These are phyloP conservation scores for Spea multiplicata DNA, from an alignment of 2,113 vertebrate species.

Conservation along the genomic window DNA sequence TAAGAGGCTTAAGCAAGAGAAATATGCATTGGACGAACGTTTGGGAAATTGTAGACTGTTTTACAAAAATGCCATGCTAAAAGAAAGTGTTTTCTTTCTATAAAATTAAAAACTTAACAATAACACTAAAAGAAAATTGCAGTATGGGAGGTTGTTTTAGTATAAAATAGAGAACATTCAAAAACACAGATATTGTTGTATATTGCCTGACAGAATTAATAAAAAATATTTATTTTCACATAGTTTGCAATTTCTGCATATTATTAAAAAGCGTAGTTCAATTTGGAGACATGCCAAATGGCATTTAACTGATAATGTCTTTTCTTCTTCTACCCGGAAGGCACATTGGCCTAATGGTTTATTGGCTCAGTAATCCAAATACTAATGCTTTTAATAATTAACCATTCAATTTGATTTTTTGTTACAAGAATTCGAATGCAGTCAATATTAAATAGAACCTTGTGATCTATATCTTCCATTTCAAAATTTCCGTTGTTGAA, in stretches of 20 bases:
- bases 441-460: slow-evolving; percentile 88
- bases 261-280: slow-evolving; percentile 48
- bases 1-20: slow-evolving; percentile 27
- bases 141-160: slow-evolving; percentile 42
- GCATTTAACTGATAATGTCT: slow-evolving; percentile 46
- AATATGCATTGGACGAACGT: not conserved
- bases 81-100: too few species aligned
- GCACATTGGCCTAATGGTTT: slow-evolving; percentile 54
- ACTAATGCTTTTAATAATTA: slow-evolving; percentile 93
- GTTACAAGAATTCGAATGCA: slow-evolving; percentile 92
- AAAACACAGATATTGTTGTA: slow-evolving; percentile 58
- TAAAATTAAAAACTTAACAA: too few species aligned
- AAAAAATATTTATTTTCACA: slow-evolving; percentile 61
- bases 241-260: slow-evolving; percentile 47
- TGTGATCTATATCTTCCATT: slow-evolving; percentile 86
- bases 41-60: too few species aligned
- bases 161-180: slow-evolving; percentile 63
- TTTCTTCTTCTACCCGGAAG: slow-evolving; percentile 28
- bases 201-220: slow-evolving; percentile 62
- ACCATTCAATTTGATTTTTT: slow-evolving; percentile 92
- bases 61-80: not conserved
- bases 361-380: slow-evolving; percentile 87
- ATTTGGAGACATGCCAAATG: slow-evolving; percentile 48
- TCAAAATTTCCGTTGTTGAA: slow-evolving; percentile 94
- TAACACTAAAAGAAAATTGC: slow-evolving; percentile 19